These are phyloP conservation scores for Epiblema foenella DNA, from an alignment of 2,888 invertebrate genomes.

Conservation along the genomic window DNA sequence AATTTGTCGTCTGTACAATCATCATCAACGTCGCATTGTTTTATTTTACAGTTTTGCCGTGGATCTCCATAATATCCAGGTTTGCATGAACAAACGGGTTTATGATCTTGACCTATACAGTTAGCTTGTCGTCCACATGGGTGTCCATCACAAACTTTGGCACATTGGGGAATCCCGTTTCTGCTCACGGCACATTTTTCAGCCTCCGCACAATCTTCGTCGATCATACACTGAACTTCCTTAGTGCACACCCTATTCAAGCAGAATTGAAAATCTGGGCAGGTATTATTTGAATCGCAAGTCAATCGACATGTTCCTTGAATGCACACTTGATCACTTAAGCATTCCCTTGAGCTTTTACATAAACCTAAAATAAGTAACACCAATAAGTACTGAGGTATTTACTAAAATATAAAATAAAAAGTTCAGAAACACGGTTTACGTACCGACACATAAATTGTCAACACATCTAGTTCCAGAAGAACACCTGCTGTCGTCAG, in stretches of 20 bases:
- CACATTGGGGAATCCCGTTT: slow-evolving; percentile 91
- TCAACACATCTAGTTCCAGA: slow-evolving; percentile 93
- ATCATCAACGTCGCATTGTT: slow-evolving; percentile 89
- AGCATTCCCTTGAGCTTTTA: slow-evolving; percentile 92
- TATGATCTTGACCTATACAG: slow-evolving; percentile 90
- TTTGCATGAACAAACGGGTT: slow-evolving; percentile 91
- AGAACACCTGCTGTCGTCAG: slow-evolving; percentile 91
- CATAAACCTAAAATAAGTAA: slow-evolving; percentile 86
- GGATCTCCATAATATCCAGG: slow-evolving; percentile 93
- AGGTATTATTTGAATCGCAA: slow-evolving; percentile 91
- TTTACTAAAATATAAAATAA: not conserved
- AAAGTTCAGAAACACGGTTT: slow-evolving; percentile 25
- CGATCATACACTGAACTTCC: slow-evolving; percentile 89
- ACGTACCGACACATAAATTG: slow-evolving; percentile 90
- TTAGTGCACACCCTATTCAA: slow-evolving; percentile 93
- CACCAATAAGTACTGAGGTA: slow-evolving; percentile 24
- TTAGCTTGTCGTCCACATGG: slow-evolving; percentile 93
- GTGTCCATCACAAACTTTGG: slow-evolving; percentile 89
- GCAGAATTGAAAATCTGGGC: slow-evolving; percentile 94
- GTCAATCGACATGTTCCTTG: slow-evolving; percentile 94
- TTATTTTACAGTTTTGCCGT: slow-evolving; percentile 90
- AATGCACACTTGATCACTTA: slow-evolving; percentile 93
- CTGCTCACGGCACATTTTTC: slow-evolving; percentile 89
- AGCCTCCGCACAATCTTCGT: slow-evolving; percentile 89
- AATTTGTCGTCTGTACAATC: slow-evolving; percentile 93